Base-by-base conservation (phyloP, 2,797 vertebrate species). In the Falco rusticolus region DNA sequence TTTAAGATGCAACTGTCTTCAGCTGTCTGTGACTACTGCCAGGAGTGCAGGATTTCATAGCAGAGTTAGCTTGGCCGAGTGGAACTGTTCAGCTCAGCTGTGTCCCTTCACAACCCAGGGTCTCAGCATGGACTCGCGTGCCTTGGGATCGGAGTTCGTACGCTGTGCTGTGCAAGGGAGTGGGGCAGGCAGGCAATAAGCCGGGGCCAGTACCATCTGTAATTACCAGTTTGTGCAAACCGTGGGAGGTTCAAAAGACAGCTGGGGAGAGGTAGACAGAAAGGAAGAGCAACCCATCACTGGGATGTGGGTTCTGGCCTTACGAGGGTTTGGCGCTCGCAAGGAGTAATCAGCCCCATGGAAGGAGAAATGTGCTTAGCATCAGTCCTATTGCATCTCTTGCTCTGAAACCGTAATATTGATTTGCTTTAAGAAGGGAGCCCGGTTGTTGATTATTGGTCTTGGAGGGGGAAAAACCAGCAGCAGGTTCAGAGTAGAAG, bases 251-350 rank as follows among this genome's bases (percentile, higher is more conserved):
- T 45, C 34, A 53, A 66, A 61, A 85, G 28, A 8, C 16, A 13
- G 3, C 2, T 5, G 4, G 6, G 37, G 19, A 60, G 26, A 71
- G 5, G 8, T 39, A 25, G 0, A 0, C 26, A 45, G 57, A 45
- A 71, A 65, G 22, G 65, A 81, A 75, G 48, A 84, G 28, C 11
- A 74, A 8, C 9, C 16, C 11, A 7, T 37, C 15, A 3, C 34
- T 53, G 45, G 8, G 14, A 33, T 0, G 2, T 60, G 41, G 24
- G 4, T 79, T 69, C 29, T 68, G 37, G 15, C 13, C 7, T 9
- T 28, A 5, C 5, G 16, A n/a, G 16, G 15, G 0, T 68, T 45
- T 70, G 60, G 57, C 76, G 18, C 9, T 84, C 28, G 43, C 17
- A 51, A 31, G 19, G 24, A 75, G 5, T n/a, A 29, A 34, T 59